These are phyloP conservation scores for Nymphalis urticae DNA, from an alignment of 2,888 invertebrate genomes.

Conservation along the genomic window DNA sequence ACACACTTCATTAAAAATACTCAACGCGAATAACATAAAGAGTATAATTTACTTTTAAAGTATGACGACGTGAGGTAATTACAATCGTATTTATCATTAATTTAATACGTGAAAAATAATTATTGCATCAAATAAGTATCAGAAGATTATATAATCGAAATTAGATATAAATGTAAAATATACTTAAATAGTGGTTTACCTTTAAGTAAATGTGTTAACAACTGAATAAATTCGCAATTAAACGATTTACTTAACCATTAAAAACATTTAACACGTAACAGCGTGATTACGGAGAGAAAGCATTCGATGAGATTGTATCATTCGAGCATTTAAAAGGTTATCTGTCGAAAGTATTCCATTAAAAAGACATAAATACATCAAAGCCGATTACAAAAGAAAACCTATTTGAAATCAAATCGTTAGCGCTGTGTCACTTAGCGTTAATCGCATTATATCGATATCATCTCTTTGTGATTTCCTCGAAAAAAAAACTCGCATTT, in stretches of 20 bases:
- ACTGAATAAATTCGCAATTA: background rate
- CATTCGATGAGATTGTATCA: slow-evolving; percentile 1
- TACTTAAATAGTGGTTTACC: background rate
- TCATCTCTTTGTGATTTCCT: slow-evolving; percentile 72
- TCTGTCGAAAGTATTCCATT: slow-evolving; percentile 34
- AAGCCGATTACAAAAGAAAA: slow-evolving; percentile 45
- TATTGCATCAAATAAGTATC: background rate
- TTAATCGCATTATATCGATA: slow-evolving; percentile 76
- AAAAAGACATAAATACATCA: slow-evolving; percentile 45
- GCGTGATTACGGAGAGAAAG: background rate
- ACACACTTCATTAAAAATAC: too few species aligned
- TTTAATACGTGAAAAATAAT: background rate
- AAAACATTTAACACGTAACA: background rate
- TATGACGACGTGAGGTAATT: too few species aligned
- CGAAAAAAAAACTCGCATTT: slow-evolving; percentile 39
- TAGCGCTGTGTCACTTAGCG: slow-evolving; percentile 75
- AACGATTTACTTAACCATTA: background rate
- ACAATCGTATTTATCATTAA: background rate
- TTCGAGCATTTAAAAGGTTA: slow-evolving; percentile 8
- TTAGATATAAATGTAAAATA: background rate
- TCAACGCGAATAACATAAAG: too few species aligned
- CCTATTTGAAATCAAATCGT: slow-evolving; percentile 66
- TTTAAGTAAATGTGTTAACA: background rate
- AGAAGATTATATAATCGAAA: background rate
- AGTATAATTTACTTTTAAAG: too few species aligned